Evolutionary conservation across 2,888 invertebrate genomes (phyloP).

Genomic region (Cyclophora albipunctata): DNA sequence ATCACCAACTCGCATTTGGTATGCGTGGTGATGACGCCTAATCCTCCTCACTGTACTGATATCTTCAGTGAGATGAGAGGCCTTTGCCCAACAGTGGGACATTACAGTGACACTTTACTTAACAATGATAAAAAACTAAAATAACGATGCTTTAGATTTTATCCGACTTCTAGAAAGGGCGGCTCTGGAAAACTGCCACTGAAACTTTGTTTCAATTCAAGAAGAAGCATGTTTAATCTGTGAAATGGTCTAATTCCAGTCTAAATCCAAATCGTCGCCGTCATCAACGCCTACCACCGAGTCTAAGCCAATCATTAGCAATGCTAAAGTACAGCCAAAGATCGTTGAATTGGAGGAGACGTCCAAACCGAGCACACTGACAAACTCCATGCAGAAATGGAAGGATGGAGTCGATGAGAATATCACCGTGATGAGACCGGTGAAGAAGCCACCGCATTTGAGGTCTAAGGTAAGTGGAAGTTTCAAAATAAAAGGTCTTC

Average conservation of each 20-base stretch:
- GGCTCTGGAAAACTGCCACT: no score
- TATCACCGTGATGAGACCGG: conserved; percentile 59
- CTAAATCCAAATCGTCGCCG: conserved; percentile 64
- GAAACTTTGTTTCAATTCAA: no score
- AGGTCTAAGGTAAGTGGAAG: conserved; percentile 71
- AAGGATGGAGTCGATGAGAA: conserved; percentile 53
- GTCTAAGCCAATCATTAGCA: conserved; percentile 23
- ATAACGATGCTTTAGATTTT: no score
- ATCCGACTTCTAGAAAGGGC: no score
- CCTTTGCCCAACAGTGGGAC: no score
- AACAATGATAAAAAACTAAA: no score
- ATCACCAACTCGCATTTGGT: no score
- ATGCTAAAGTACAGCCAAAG: conserved; percentile 31
- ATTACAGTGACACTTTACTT: no score
- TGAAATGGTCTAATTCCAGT: conserved; percentile 29
- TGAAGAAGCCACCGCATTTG: conserved; percentile 78
- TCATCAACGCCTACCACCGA: conserved; percentile 40
- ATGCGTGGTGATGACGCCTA: no score
- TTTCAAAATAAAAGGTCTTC: not conserved
- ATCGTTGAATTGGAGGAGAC: conserved; percentile 26
- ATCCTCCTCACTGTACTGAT: no score
- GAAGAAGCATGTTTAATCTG: no score
- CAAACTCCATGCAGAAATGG: conserved; percentile 37
- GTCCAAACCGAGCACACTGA: conserved; percentile 5
- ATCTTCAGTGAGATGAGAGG: no score